phyloP scores from a whole-genome alignment of 2,888 invertebrate species.

The Eucera pruinosa region DNA sequence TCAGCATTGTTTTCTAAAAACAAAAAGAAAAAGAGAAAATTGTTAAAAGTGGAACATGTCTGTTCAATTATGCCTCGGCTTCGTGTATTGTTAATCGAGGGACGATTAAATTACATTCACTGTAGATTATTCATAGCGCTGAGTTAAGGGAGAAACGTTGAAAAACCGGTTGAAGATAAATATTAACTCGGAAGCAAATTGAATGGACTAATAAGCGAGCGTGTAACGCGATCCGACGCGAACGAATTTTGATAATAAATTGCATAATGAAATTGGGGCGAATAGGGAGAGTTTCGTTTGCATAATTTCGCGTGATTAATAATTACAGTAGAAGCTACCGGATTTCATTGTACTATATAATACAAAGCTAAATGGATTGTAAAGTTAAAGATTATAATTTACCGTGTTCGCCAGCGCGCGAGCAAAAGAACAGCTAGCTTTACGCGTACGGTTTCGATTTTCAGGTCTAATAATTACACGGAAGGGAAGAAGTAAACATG shows the following conservation, averaged over 20 bases:
- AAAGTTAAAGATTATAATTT: not conserved
- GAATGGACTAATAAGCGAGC: not conserved
- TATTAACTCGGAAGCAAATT: not conserved
- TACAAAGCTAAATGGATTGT: not conserved
- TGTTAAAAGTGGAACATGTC: too few species aligned
- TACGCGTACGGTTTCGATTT: conserved; percentile 16
- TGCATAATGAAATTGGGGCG: not conserved
- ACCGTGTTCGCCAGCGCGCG: not conserved
- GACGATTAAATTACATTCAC: too few species aligned
- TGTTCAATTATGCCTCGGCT: too few species aligned
- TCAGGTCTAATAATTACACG: conserved; percentile 43
- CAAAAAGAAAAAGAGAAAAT: too few species aligned
- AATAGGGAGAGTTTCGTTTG: not conserved
- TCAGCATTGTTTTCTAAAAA: too few species aligned
- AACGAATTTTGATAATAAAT: not conserved
- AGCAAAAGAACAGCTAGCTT: too few species aligned
- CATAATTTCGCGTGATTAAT: not conserved
- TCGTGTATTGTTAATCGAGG: not conserved
- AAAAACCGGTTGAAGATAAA: not conserved
- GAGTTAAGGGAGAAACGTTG: not conserved
- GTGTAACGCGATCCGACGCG: not conserved
- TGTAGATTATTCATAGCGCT: too few species aligned
- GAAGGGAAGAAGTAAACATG: conserved; percentile 9
- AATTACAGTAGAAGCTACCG: too few species aligned
- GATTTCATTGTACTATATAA: not conserved